phyloP scores from a whole-genome alignment of 2,797 vertebrate species.

The Tenualosa ilisha region DNA sequence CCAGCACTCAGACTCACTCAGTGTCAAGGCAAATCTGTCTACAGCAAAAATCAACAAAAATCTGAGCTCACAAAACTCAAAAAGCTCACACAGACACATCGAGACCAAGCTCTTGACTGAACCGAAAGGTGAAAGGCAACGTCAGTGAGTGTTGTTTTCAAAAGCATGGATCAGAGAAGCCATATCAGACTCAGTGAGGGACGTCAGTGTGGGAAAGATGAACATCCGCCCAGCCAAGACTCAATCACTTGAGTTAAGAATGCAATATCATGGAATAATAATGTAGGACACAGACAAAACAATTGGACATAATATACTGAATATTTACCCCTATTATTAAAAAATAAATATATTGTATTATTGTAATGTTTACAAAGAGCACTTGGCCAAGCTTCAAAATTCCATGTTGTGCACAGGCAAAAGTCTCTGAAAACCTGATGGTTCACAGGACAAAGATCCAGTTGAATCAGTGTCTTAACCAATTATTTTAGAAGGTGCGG shows the following conservation, averaged over 20 bases:
- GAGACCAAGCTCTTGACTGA: background rate
- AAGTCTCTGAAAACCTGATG: conserved; percentile 7
- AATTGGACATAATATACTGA: background rate
- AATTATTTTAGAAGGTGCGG: background rate
- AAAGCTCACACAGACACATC: background rate
- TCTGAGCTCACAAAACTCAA: background rate
- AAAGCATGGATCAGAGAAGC: background rate
- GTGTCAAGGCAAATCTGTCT: background rate
- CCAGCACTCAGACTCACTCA: background rate
- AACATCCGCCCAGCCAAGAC: background rate
- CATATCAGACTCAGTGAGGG: background rate
- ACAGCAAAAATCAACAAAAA: background rate
- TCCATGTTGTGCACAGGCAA: background rate
- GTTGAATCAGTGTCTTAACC: background rate
- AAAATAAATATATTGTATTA: conserved; percentile 44
- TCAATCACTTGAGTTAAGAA: background rate
- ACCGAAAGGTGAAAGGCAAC: background rate
- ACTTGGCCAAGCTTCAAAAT: background rate
- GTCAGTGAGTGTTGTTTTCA: background rate
- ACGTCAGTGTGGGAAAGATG: background rate
- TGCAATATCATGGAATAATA: background rate
- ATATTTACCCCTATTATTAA: background rate
- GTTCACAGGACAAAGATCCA: background rate
- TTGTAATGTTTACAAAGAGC: background rate
- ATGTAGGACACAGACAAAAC: background rate